Percentiles rank a stretch among this genome's conserved stretches.
phyloP scores from a whole-genome alignment of 2,113 vertebrate species.

The Oncorhynchus gorbuscha region DNA sequence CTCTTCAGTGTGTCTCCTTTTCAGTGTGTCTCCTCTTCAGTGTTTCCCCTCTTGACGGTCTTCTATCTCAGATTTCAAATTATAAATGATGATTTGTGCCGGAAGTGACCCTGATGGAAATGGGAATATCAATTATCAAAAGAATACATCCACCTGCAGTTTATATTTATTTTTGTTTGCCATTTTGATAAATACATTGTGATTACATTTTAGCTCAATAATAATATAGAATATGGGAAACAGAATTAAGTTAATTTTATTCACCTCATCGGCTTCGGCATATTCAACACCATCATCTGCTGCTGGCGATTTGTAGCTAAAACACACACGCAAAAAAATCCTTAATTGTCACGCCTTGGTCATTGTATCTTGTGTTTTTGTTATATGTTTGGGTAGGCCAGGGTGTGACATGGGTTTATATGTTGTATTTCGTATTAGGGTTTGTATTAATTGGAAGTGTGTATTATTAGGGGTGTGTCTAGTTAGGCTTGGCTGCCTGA shows the following conservation, averaged over 20 bases:
- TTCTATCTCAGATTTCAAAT: constrained; percentile 77
- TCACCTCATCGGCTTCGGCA: constrained; percentile 91
- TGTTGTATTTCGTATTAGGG: no score
- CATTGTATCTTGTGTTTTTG: no score
- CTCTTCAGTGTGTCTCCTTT: neutral
- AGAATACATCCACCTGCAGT: neutral
- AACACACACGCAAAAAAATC: constrained; percentile 48
- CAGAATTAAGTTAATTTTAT: neutral
- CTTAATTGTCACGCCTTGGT: no score
- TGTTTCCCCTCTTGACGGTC: constrained; percentile 17
- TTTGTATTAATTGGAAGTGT: no score
- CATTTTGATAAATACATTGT: neutral
- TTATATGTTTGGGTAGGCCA: no score
- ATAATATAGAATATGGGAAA: neutral
- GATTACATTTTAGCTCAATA: neutral
- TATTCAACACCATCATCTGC: constrained; percentile 85
- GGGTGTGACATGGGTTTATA: no score
- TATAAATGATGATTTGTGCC: constrained; percentile 96
- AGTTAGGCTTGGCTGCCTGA: no score
- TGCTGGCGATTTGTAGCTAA: constrained; percentile 86
- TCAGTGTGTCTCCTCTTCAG: neutral
- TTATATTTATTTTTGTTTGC: neutral
- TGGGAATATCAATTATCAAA: neutral
- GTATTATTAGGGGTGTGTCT: no score
- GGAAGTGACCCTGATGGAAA: constrained; percentile 88